A percentile compares a stretch with the other conserved stretches of the same genome.
These are phyloP conservation scores for Haliaeetus leucogaster DNA, from an alignment of 2,113 vertebrate species.

Conservation along the genomic window DNA sequence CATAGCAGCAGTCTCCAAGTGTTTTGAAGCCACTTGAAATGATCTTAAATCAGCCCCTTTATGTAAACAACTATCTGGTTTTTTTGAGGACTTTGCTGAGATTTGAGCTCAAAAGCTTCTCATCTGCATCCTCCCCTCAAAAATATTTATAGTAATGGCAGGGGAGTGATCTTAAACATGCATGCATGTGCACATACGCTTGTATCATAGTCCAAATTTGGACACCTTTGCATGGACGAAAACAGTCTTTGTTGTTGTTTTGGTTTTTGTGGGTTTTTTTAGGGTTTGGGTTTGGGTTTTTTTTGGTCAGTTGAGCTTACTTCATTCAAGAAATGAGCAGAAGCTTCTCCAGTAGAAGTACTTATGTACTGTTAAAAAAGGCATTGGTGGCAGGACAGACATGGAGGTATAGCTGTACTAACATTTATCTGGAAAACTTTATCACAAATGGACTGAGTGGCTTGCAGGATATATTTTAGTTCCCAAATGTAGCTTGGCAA, in stretches of 20 bases:
- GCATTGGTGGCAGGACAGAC: neutral
- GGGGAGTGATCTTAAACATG: neutral
- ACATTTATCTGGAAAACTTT: neutral
- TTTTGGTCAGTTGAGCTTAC: neutral
- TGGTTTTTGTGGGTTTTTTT: neutral
- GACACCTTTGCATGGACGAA: neutral
- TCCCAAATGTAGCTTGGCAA: neutral
- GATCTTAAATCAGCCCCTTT: neutral
- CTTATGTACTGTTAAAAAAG: neutral
- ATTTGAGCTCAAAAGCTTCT: neutral
- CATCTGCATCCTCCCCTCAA: neutral
- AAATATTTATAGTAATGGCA: neutral
- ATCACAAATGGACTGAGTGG: neutral
- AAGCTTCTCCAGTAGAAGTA: neutral
- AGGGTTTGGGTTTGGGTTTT: neutral
- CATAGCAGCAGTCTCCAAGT: neutral
- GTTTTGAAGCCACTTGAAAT: neutral
- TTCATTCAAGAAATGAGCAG: neutral
- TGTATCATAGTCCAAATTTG: neutral
- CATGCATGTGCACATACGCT: fast-evolving
- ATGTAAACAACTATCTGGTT: fast-evolving
- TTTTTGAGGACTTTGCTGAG: neutral
- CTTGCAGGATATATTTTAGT: neutral
- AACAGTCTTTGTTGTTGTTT: neutral
- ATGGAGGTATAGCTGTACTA: neutral